phyloP scores from a whole-genome alignment of 2,888 invertebrate genomes.

The Tribolium freemani region DNA sequence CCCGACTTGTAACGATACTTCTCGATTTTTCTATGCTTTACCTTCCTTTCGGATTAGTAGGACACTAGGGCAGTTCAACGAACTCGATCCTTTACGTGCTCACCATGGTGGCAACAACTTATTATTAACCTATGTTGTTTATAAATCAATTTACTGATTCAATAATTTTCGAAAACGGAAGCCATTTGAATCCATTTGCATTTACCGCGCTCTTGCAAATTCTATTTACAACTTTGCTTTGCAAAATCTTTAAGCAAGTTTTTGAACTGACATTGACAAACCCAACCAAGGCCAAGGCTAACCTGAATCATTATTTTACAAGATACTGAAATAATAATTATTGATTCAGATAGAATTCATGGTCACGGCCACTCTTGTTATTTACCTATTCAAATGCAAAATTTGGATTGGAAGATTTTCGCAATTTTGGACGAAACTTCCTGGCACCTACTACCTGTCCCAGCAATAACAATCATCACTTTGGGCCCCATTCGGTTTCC shows the following conservation, averaged over 20 bases:
- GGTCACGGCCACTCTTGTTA: constrained; percentile 14
- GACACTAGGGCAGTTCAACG: constrained; percentile 67
- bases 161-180: background rate
- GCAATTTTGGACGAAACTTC: background rate
- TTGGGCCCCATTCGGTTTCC: background rate
- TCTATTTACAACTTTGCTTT: background rate
- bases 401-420: background rate
- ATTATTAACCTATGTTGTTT: constrained; percentile 22
- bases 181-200: background rate
- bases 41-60: constrained; percentile 67
- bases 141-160: constrained; percentile 1
- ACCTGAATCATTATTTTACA: constrained; percentile 25
- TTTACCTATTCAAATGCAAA: background rate
- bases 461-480: background rate
- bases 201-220: too few relatives aligned
- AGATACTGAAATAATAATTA: constrained; percentile 28
- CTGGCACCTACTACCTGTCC: background rate
- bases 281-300: constrained; percentile 33
- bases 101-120: constrained; percentile 10
- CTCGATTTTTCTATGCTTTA: constrained; percentile 58
- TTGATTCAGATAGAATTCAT: constrained; percentile 23
- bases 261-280: constrained; percentile 28
- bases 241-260: constrained; percentile 7
- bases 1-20: constrained; percentile 39
- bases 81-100: constrained; percentile 52